Evolutionary conservation across 2,888 invertebrate genomes (phyloP), one percentile per base, ranked within the genome.

Genomic region (Dione vanillae): DNA sequence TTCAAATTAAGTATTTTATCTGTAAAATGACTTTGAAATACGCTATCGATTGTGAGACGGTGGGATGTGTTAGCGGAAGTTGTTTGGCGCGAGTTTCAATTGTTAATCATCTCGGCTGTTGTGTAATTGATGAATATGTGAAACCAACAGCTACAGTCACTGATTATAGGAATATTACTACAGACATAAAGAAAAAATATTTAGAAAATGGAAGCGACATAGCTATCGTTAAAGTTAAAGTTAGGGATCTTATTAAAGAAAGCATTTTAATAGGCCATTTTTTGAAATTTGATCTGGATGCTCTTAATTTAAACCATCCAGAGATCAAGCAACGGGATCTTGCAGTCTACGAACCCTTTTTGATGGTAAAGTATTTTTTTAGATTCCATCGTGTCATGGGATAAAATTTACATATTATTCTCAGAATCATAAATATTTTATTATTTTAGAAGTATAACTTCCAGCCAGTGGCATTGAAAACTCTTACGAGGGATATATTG

Each of bases 21-120:
- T 59, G n/a, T n/a, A 64, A 64, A 64, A 64, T 64, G 64, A 51
- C 20, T 16, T 19, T 20, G 9, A 70, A 61, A 62, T 72, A 62
- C 43, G 72, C 76, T 11, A 64, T 76, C 19, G 76, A 76, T 37
- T 76, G 76, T 52, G 76, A 76, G 20, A 76, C 72, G 74, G 74
- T 76, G 3, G 74, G 59, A 56, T 70, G 74, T 49, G 62, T 65
- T 14, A 67, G 64, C 47, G 54, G 27, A 11, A 75, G 65, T 58
- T 20, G 75, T 16, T 40, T 75, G 35, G 76, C 76, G 7, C 64
- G 75, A n/a, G 73, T 76, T 8, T 71, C 72, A 11, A 54, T 76
- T 9, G 75, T 76, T 7, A 64, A 76, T 27, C 40, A 47, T 35
- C 12, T 40, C 2, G 68, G 71, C 2, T 12, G 10, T 0, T 19